Conservation (phyloP, 2,888 invertebrate species). For the Limenitis camilla region DNA sequence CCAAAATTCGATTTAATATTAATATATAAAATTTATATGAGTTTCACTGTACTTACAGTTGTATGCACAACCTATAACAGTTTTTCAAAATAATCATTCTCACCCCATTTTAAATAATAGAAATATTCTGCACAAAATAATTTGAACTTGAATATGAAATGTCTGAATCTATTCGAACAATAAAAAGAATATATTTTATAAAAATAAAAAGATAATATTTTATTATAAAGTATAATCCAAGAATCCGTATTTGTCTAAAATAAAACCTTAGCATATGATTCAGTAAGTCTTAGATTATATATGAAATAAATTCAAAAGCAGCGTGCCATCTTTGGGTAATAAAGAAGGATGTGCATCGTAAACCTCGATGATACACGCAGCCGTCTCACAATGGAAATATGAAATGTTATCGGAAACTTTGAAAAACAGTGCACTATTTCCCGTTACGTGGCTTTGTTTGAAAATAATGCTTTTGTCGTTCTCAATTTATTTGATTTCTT, state of each 20-base stretch:
- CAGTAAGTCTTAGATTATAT: constrained; percentile 29
- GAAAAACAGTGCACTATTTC: constrained; percentile 36
- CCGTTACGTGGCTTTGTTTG: constrained; percentile 26
- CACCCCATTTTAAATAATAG: no score
- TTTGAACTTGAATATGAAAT: no score
- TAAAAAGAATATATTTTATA: no score
- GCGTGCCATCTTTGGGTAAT: constrained; percentile 42
- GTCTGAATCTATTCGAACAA: no score
- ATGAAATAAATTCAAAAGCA: constrained; percentile 35
- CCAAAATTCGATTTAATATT: no score
- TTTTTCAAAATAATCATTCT: no score
- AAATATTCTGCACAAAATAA: no score
- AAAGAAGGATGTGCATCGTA: constrained; percentile 58
- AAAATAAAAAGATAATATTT: no score
- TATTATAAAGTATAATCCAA: no score
- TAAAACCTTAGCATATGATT: constrained; percentile 5
- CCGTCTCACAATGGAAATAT: constrained; percentile 52
- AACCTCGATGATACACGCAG: constrained; percentile 58
- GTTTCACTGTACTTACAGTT: no score
- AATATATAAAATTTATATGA: no score
- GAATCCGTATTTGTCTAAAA: neutral
- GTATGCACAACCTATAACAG: no score
- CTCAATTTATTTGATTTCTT: neutral
- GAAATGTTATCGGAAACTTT: constrained; percentile 44
- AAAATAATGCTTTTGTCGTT: constrained; percentile 3